Evolutionary conservation across 2,113 vertebrate species (phyloP).

Genomic region (Rhinopomastus cyanomelas): DNA sequence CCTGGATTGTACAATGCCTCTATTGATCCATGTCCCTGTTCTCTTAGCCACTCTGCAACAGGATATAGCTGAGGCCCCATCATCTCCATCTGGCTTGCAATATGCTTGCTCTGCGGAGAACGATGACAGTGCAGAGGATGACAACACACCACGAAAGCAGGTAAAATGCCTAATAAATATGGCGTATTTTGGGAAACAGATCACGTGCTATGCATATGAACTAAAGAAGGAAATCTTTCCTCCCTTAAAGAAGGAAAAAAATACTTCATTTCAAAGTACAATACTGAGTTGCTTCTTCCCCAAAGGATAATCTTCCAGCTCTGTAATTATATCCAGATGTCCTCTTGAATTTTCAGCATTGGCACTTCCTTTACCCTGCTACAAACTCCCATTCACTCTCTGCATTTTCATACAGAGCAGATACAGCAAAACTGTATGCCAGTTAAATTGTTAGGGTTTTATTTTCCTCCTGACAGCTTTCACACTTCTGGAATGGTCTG

Average conservation of each 20-base stretch:
- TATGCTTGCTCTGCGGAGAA: not conserved
- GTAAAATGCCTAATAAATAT: not conserved
- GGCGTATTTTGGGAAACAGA: not conserved
- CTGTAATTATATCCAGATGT: not conserved
- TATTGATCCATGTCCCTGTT: too few species aligned
- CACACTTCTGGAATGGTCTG: not conserved
- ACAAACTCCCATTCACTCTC: not conserved
- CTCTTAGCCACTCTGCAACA: too few species aligned
- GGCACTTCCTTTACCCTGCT: not conserved
- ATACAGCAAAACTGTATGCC: not conserved
- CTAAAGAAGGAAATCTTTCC: not conserved
- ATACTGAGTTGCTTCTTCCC: not conserved
- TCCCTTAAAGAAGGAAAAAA: not conserved
- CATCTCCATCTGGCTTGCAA: not conserved
- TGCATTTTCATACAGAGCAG: not conserved
- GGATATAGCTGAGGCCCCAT: not conserved
- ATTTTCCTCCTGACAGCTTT: not conserved
- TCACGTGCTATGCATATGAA: not conserved
- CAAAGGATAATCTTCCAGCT: not conserved
- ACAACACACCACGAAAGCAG: not conserved
- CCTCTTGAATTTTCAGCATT: not conserved
- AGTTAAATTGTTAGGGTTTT: not conserved
- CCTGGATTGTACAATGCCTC: too few species aligned
- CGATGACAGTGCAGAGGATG: fast-evolving
- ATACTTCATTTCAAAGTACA: not conserved